Percentiles rank a stretch among this genome's conserved stretches.
Conservation (phyloP, 2,888 invertebrate species). For the Apomyelois bistriatella region DNA sequence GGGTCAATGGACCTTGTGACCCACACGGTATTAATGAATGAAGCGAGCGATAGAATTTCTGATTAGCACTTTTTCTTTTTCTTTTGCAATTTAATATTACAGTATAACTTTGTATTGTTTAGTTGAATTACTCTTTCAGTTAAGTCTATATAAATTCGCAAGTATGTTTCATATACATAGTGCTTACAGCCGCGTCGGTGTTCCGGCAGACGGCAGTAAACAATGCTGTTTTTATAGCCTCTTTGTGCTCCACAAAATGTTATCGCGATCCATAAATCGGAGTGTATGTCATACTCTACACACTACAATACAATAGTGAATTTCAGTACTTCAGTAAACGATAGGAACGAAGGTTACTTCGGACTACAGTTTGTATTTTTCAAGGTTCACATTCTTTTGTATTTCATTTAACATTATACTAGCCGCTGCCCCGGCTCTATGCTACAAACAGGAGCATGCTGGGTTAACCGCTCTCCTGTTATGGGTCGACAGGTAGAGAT, state of each 20-base stretch:
- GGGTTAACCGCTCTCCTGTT: too few relatives aligned
- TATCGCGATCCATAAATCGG: slow-evolving; percentile 34
- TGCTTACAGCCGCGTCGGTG: background rate
- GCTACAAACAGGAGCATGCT: too few relatives aligned
- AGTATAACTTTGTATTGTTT: too few relatives aligned
- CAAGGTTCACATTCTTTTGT: too few relatives aligned
- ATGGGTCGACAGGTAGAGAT: too few relatives aligned
- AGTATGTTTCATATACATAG: background rate
- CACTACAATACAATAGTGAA: slow-evolving; percentile 14
- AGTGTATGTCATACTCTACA: slow-evolving; percentile 20
- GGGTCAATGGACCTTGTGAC: too few relatives aligned
- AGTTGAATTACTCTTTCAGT: background rate
- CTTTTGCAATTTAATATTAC: too few relatives aligned
- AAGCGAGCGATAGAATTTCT: too few relatives aligned
- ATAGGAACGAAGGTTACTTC: background rate
- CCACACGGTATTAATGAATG: too few relatives aligned
- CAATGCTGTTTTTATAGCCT: slow-evolving; percentile 24
- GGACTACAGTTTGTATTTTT: background rate
- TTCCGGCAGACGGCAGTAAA: slow-evolving; percentile 12
- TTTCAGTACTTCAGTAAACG: slow-evolving; percentile 1
- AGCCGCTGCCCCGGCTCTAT: too few relatives aligned
- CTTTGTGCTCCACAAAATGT: slow-evolving; percentile 27
- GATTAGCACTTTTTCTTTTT: too few relatives aligned
- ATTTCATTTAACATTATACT: too few relatives aligned
- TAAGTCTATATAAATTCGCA: background rate